phyloP scores from a whole-genome alignment of 2,888 invertebrate genomes.

The Phengaris arion region DNA sequence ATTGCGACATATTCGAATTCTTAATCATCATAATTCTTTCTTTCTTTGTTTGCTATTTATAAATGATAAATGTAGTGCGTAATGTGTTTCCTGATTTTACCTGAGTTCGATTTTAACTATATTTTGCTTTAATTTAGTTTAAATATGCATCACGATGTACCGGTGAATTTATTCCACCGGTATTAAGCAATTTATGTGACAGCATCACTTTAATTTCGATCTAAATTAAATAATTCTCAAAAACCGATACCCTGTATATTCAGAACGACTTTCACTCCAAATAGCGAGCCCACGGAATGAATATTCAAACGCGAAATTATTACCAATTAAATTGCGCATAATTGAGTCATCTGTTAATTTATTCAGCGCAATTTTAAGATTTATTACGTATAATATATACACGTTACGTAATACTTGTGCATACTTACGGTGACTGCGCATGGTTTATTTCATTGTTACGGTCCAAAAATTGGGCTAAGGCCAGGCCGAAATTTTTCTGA shows the following conservation, averaged over 20 bases:
- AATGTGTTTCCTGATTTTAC: too few species aligned
- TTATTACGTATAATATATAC: too few species aligned
- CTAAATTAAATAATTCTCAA: background rate
- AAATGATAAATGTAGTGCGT: too few species aligned
- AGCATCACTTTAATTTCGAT: background rate
- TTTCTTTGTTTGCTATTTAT: too few species aligned
- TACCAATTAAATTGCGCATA: slow-evolving; percentile 18
- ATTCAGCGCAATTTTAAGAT: slow-evolving; percentile 15
- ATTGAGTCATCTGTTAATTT: slow-evolving; percentile 17
- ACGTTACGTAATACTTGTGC: background rate
- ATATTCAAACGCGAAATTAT: slow-evolving; percentile 24
- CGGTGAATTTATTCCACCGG: too few species aligned
- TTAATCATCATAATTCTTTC: slow-evolving; percentile 14
- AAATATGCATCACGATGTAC: too few species aligned
- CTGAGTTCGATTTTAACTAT: too few species aligned
- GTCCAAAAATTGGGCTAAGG: slow-evolving; percentile 18
- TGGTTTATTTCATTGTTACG: slow-evolving; percentile 19
- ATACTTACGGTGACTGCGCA: background rate
- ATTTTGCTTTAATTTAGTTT: too few species aligned
- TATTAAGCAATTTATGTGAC: background rate
- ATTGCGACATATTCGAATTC: slow-evolving; percentile 15
- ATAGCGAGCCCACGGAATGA: slow-evolving; percentile 7
- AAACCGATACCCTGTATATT: background rate
- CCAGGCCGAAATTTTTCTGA: background rate
- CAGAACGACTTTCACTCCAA: slow-evolving; percentile 22